Percentiles rank a stretch among this genome's conserved stretches.
Conservation (phyloP, 2,888 invertebrate genomes). For the Folsomia candida region DNA sequence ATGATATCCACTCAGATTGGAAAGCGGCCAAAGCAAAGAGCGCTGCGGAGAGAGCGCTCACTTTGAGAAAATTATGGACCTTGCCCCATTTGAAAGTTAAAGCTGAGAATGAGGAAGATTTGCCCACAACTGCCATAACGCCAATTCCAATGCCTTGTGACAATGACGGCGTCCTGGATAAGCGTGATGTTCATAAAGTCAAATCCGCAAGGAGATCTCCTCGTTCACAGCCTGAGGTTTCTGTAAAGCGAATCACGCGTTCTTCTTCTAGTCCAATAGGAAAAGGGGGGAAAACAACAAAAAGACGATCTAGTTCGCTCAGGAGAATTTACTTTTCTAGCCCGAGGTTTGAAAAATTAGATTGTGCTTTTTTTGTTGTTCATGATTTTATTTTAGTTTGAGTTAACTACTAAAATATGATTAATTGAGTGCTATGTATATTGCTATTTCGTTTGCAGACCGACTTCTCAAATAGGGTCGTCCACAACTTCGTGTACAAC, state of each 20-base stretch:
- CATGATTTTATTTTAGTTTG: not conserved
- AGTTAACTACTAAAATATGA: not conserved
- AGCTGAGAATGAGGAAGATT: not conserved
- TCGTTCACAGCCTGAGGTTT: not conserved
- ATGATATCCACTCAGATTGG: not conserved
- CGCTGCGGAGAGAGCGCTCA: not conserved
- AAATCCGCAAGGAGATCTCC: not conserved
- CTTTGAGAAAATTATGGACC: not conserved
- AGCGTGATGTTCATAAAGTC: not conserved
- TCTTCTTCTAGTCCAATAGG: not conserved
- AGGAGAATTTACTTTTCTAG: not conserved
- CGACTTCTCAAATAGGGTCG: not conserved
- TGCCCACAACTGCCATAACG: not conserved
- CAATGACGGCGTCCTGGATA: not conserved
- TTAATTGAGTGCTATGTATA: too few relatives aligned
- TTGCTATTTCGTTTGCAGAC: not conserved
- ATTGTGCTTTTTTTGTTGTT: not conserved
- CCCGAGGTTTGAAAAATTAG: not conserved
- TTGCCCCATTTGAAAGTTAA: not conserved
- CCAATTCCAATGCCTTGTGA: not conserved
- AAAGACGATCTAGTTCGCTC: not conserved
- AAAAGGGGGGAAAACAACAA: not conserved
- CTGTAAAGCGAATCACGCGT: not conserved
- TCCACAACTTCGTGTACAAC: too few relatives aligned
- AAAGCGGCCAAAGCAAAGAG: not conserved